Evolutionary conservation across 2,113 vertebrate genomes (phyloP).

Genomic region (Mesitornis unicolor): DNA sequence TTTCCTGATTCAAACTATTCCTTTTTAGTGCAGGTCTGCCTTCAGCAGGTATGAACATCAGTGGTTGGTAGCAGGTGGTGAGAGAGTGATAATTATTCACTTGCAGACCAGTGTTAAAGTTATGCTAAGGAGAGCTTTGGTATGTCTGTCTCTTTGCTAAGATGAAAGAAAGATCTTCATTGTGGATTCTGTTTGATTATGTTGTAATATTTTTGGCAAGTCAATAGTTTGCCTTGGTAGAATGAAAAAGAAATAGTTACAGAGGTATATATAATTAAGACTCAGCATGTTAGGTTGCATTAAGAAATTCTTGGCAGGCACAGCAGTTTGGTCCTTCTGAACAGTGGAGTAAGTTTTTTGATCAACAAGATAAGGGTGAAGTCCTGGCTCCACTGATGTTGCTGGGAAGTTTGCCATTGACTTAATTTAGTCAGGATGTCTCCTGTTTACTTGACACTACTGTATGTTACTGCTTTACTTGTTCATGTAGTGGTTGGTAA

Average conservation of each 20-base stretch:
- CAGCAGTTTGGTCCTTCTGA: conserved; percentile 20
- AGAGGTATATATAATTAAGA: neutral
- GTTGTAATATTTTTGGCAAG: neutral
- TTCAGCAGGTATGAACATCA: neutral
- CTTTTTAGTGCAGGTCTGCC: neutral
- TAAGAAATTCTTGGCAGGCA: conserved; percentile 39
- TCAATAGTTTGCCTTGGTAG: neutral
- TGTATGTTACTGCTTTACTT: neutral
- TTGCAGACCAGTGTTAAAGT: neutral
- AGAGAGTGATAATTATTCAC: neutral
- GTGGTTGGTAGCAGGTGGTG: neutral
- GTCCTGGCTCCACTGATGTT: neutral
- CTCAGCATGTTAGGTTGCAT: neutral
- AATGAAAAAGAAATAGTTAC: neutral
- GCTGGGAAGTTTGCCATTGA: neutral
- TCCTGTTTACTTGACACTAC: neutral
- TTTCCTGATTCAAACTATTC: neutral
- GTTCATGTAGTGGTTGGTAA: neutral
- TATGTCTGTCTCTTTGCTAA: neutral
- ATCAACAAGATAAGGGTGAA: conserved; percentile 13
- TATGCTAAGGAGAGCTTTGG: neutral
- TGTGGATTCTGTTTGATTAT: neutral
- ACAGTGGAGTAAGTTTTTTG: neutral
- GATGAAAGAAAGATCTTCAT: neutral
- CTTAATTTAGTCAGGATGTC: neutral